These are phyloP conservation scores for Coleophora flavipennella DNA, from an alignment of 2,888 invertebrate genomes.

Conservation along the genomic window DNA sequence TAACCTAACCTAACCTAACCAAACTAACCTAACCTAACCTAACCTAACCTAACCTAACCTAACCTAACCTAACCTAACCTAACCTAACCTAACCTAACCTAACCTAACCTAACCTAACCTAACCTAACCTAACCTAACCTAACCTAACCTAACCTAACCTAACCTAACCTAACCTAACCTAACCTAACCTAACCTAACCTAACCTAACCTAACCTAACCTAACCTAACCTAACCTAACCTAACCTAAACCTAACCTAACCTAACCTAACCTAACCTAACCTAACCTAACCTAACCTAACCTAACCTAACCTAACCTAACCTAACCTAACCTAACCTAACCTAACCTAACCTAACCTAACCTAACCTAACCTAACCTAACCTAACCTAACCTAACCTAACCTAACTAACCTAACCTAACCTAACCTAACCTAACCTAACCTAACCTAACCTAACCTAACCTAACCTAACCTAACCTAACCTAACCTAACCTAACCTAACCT, in stretches of 20 bases:
- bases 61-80: conserved; percentile 18
- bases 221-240: conserved; percentile 14
- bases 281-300: conserved; percentile 16
- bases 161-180: conserved; percentile 10
- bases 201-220: conserved; percentile 10
- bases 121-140: conserved; percentile 10
- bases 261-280: conserved; percentile 15
- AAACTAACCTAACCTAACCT: conserved; percentile 15
- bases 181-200: conserved; percentile 10
- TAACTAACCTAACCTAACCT: conserved; percentile 9
- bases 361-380: conserved; percentile 11
- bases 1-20: conserved; percentile 15
- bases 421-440: conserved; percentile 10
- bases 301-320: conserved; percentile 19
- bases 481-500: conserved; percentile 10
- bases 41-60: conserved; percentile 17
- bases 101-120: conserved; percentile 11
- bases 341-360: conserved; percentile 12
- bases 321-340: conserved; percentile 19
- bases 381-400: conserved; percentile 9
- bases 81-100: conserved; percentile 18
- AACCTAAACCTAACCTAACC: conserved; percentile 10
- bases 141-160: conserved; percentile 10
- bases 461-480: conserved; percentile 10
- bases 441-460: conserved; percentile 11